Evolutionary conservation across 2,888 invertebrate species (phyloP).

Genomic region (Ceriagrion tenellum): DNA sequence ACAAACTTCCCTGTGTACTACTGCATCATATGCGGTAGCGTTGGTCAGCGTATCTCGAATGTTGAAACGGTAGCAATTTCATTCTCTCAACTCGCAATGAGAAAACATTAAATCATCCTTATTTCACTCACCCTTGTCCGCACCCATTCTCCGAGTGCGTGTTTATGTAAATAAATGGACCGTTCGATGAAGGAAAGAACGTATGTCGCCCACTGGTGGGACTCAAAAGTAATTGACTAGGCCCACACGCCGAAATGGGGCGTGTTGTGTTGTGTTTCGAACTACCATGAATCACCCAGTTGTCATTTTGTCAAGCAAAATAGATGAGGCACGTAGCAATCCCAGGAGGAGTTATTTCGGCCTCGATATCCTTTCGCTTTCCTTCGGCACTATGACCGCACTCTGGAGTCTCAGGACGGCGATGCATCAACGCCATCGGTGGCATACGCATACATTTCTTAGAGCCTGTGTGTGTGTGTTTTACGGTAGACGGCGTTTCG

Average conservation of each 20-base stretch:
- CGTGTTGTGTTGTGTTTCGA: neutral
- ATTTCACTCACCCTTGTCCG: neutral
- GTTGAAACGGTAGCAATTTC: too few species aligned
- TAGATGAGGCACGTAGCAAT: neutral
- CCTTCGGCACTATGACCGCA: neutral
- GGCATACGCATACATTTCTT: neutral
- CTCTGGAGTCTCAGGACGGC: neutral
- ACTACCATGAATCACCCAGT: neutral
- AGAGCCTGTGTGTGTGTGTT: neutral
- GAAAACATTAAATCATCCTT: neutral
- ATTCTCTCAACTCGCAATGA: too few species aligned
- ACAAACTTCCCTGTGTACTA: too few species aligned
- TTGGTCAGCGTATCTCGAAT: too few species aligned
- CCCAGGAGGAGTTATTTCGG: neutral
- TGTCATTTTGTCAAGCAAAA: neutral
- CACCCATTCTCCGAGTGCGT: neutral
- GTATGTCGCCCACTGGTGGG: neutral
- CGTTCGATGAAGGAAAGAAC: neutral
- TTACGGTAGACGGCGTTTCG: neutral
- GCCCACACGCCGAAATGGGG: constrained; percentile 10
- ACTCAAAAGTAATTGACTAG: neutral
- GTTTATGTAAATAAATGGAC: neutral
- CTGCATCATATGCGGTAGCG: too few species aligned
- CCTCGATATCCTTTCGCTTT: neutral
- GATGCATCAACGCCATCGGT: neutral